These are phyloP conservation scores for Chiroxiphia lanceolata DNA, from an alignment of 2,797 vertebrate species.

Conservation along the genomic window DNA sequence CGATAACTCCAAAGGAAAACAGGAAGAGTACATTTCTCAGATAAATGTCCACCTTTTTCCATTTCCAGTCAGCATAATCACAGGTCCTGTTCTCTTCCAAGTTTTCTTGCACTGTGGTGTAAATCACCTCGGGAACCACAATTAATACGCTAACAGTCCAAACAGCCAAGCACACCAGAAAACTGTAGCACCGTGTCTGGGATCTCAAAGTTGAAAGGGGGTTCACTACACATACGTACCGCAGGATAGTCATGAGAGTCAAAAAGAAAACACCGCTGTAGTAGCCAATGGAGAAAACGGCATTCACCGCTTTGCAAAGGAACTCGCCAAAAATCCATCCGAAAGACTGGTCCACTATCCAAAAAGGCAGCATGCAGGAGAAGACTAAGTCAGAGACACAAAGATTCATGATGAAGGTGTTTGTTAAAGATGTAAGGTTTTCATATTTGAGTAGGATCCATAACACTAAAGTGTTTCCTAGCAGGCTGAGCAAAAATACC, in stretches of 20 bases:
- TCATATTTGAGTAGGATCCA: constrained; percentile 87
- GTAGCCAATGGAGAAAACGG: constrained; percentile 86
- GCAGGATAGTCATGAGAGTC: constrained; percentile 87
- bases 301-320: constrained; percentile 81
- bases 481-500: constrained; percentile 82
- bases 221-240: constrained; percentile 84
- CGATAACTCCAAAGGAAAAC: constrained; percentile 76
- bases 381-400: constrained; percentile 89
- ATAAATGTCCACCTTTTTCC: constrained; percentile 76
- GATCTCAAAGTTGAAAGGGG: constrained; percentile 82
- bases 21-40: constrained; percentile 86
- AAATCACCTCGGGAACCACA: constrained; percentile 77
- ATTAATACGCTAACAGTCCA: constrained; percentile 81
- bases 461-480: constrained; percentile 87
- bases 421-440: constrained; percentile 86
- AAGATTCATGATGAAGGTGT: constrained; percentile 89
- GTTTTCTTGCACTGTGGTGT: constrained; percentile 36
- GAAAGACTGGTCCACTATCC: constrained; percentile 73
- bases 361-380: constrained; percentile 86
- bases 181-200: constrained; percentile 62
- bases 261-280: constrained; percentile 89
- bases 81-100: constrained; percentile 30
- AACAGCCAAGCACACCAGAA: constrained; percentile 67
- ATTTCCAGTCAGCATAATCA: constrained; percentile 22
- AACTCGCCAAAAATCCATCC: constrained; percentile 83